Conservation (phyloP, 2,888 invertebrate genomes). For the Sarcophaga rosellei region DNA sequence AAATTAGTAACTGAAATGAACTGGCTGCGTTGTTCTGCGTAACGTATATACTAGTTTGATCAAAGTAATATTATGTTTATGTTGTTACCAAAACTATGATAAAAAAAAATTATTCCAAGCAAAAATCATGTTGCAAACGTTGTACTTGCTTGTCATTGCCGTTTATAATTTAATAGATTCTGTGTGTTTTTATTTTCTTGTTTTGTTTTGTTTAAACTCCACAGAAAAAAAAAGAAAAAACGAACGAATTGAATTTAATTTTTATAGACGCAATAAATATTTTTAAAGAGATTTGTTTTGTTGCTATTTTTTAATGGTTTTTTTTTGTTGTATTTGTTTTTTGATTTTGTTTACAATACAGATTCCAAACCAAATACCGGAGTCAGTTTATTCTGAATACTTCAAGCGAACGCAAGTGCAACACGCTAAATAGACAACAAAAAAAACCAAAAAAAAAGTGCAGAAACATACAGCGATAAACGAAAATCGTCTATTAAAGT, state of each 20-base stretch:
- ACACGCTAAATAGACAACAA: slow-evolving; percentile 48
- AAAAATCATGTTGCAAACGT: background rate
- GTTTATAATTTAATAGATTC: background rate
- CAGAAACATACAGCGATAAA: too few relatives aligned
- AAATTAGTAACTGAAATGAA: too few relatives aligned
- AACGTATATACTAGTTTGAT: too few relatives aligned
- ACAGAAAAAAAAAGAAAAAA: background rate
- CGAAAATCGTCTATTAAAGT: background rate
- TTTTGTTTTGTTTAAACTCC: background rate
- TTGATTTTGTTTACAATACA: slow-evolving; percentile 62
- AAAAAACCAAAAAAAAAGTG: background rate
- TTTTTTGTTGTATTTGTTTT: slow-evolving; percentile 21
- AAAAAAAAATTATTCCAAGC: too few relatives aligned
- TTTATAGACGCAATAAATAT: slow-evolving; percentile 61
- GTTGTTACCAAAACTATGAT: too few relatives aligned
- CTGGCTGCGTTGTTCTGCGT: too few relatives aligned
- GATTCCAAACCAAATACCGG: slow-evolving; percentile 65
- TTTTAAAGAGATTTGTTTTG: slow-evolving; percentile 52
- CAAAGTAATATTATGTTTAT: too few relatives aligned
- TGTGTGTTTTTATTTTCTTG: background rate
- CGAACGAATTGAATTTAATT: slow-evolving; percentile 49
- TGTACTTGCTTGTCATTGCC: background rate
- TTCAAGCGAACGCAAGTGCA: slow-evolving; percentile 66
- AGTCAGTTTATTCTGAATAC: slow-evolving; percentile 68
- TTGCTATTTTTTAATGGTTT: slow-evolving; percentile 3